Conservation (phyloP, 2,797 vertebrate species). For the Diceros bicornis region DNA sequence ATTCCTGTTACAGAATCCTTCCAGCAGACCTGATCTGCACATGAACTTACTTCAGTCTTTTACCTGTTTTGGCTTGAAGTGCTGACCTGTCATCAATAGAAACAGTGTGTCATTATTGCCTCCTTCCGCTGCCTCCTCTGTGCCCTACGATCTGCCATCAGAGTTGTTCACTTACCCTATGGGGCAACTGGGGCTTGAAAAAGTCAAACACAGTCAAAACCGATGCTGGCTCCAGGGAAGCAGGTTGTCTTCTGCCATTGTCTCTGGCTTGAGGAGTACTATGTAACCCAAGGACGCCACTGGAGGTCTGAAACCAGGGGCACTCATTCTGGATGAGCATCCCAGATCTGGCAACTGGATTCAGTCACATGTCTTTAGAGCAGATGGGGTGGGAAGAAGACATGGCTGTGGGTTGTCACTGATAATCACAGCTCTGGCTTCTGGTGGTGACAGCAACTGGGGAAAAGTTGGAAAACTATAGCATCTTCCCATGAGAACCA, state of each 20-base stretch:
- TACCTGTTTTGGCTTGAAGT: not conserved
- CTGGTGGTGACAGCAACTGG: not conserved
- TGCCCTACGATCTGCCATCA: not conserved
- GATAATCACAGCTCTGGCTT: not conserved
- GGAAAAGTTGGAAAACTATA: not conserved
- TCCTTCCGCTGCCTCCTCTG: not conserved
- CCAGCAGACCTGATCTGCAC: not conserved
- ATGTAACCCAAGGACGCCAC: not conserved
- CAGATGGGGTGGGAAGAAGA: not conserved
- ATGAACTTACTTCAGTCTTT: not conserved
- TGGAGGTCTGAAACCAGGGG: not conserved
- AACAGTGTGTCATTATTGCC: not conserved
- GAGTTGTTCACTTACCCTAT: not conserved
- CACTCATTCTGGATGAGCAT: not conserved
- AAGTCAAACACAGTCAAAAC: not conserved
- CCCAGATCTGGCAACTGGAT: not conserved
- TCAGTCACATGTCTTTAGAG: not conserved
- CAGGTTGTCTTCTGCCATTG: not conserved
- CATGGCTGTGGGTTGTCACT: not conserved
- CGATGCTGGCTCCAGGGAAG: not conserved
- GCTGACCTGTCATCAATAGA: not conserved
- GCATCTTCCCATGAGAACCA: slow-evolving; percentile 43
- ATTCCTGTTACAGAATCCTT: not conserved
- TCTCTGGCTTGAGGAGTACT: not conserved
- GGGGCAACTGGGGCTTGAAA: not conserved